Conservation (phyloP, 1,140 invertebrate genomes). For the Wiebesia pumilae region DNA sequence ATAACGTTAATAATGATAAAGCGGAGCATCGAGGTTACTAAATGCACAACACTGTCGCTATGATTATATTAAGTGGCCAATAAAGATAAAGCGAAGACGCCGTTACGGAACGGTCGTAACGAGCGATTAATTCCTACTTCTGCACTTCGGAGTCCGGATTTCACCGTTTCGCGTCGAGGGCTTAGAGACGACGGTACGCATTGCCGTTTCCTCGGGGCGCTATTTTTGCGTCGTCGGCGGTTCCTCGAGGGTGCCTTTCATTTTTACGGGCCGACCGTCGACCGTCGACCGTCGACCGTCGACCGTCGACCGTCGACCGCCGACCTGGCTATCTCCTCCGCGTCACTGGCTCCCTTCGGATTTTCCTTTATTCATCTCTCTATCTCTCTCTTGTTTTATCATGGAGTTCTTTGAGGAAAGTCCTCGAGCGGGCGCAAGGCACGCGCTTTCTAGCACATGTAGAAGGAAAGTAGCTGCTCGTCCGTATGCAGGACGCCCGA, state of each 20-base stretch:
- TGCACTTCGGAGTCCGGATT: not conserved
- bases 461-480: not conserved
- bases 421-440: not conserved
- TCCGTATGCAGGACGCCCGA: not conserved
- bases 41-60: not conserved
- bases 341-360: not conserved
- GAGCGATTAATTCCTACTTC: not conserved
- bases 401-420: not conserved
- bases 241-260: conserved; percentile 26
- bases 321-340: not conserved
- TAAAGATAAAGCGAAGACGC: not conserved
- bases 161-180: not conserved
- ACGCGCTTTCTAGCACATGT: not conserved
- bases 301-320: too few species aligned
- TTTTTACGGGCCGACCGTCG: not conserved
- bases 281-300: too few species aligned
- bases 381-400: not conserved
- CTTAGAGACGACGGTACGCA: not conserved
- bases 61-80: not conserved
- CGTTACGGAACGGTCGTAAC: not conserved
- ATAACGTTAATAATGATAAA: not conserved
- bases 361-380: not conserved
- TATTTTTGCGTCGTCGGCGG: not conserved
- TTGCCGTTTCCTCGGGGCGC: not conserved
- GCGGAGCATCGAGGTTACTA: not conserved